phyloP scores from a whole-genome alignment of 64 coral and sea anemone genomes.

The Cladopsammia gracilis region DNA sequence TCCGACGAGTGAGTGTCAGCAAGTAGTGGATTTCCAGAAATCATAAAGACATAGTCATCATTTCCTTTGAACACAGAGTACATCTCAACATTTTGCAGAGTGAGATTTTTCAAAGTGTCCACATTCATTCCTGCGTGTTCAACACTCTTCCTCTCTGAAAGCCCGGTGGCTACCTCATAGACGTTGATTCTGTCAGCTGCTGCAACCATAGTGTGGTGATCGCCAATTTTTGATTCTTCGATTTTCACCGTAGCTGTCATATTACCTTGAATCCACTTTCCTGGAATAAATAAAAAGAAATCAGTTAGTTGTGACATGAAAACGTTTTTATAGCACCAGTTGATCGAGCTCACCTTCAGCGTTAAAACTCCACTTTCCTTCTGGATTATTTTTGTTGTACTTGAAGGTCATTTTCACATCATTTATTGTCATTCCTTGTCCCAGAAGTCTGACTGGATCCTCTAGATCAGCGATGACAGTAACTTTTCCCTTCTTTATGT shows the following conservation, averaged over 20 bases:
- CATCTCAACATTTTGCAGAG: conserved; percentile 87
- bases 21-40: conserved; percentile 81
- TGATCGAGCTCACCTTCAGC: conserved; percentile 71
- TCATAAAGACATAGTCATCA: conserved; percentile 92
- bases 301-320: not conserved
- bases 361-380: conserved; percentile 85
- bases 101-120: conserved; percentile 68
- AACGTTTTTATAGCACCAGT: not conserved
- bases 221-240: conserved; percentile 91
- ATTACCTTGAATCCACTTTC: conserved; percentile 87
- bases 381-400: conserved; percentile 72
- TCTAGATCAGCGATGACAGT: conserved; percentile 69
- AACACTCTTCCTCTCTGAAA: conserved; percentile 79
- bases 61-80: conserved; percentile 96
- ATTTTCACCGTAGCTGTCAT: conserved; percentile 81
- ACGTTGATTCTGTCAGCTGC: conserved; percentile 73
- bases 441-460: conserved; percentile 82
- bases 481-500: conserved; percentile 52
- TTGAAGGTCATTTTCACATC: conserved; percentile 85
- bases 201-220: conserved; percentile 91
- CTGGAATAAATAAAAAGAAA: conserved; percentile 17
- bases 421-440: conserved; percentile 79
- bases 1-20: conserved; percentile 54
- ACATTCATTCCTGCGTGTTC: conserved; percentile 86
- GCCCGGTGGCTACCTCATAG: conserved; percentile 70